These are phyloP conservation scores for Riparia riparia DNA, from an alignment of 2,113 vertebrate genomes.

Conservation along the genomic window DNA sequence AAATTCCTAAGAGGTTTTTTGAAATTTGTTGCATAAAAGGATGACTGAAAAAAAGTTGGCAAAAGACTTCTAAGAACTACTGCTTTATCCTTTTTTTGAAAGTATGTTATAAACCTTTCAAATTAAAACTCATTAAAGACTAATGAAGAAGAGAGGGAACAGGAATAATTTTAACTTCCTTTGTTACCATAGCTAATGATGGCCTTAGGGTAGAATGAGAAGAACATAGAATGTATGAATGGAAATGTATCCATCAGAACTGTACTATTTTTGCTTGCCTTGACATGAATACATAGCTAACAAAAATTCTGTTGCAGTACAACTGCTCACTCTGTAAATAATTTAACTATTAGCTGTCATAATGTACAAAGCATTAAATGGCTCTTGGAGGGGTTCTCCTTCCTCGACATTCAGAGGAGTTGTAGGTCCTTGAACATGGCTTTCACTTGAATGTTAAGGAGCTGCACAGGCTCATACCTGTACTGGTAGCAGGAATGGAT, in stretches of 20 bases:
- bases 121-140: slow-evolving; percentile 55
- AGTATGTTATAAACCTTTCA: slow-evolving; percentile 7
- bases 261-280: neutral
- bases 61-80: neutral
- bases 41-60: neutral
- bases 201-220: slow-evolving; percentile 1
- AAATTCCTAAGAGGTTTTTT: neutral
- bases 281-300: neutral
- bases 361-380: neutral
- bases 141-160: slow-evolving; percentile 39
- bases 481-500: neutral
- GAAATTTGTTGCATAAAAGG: neutral
- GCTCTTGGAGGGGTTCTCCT: neutral
- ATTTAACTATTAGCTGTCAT: neutral
- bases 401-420: neutral
- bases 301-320: neutral
- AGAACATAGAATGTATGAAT: neutral
- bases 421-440: accelerated
- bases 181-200: neutral
- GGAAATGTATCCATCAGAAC: slow-evolving; percentile 1
- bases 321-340: neutral
- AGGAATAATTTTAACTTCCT: slow-evolving; percentile 38
- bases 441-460: neutral
- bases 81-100: neutral
- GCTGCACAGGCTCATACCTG: neutral